Evolutionary conservation across 2,113 vertebrate species (phyloP), one percentile per base, ranked within the genome.

Genomic region (Coregonus clupeaformis): DNA sequence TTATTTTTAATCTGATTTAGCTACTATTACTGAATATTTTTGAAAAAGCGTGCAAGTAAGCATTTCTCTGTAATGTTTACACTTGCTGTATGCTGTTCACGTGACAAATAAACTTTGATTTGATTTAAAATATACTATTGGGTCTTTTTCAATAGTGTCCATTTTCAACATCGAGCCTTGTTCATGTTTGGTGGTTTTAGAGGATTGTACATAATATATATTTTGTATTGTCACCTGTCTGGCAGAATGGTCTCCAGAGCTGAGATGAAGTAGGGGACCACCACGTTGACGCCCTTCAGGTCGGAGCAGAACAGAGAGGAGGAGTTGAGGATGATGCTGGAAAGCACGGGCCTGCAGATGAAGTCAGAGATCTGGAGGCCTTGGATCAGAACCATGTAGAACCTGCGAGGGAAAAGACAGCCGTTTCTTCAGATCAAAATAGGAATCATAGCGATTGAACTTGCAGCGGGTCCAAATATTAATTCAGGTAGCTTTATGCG

Each of bases 331-430:
- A 98, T 97, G 89, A 98, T 93, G 83, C 95, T 97, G 88, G 97
- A 96, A 86, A 98, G 91, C 77, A 98, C 97, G 0, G 96, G 96
- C 78, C 97, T 94, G 80, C 97, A 98, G 85, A 98, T 84, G 81
- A 95, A 98, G 87, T 98, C 97, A 5, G 94, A 95, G 88, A 98
- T 98, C 94, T 98, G 97, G 88, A 98, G 94, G 89, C 97, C 97
- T 92, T 98, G 97, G 93, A 98, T 96, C 91, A 98, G 94, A 91
- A 97, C 94, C 96, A 98, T 98, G 92, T 98, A 98, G 93, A 98
- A 98, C 91, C 97, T 98, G 86, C 16, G 3, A 18, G 57, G 80
- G 78, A 77, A 88, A 91, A 92, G 36, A 42, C 36, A 60, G 20
- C 18, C 1, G 4, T 9, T 60, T n/a, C n/a, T 24, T 60, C n/a